Evolutionary conservation across 1,140 invertebrate genomes (phyloP).

Genomic region (Lordiphosa collinella): DNA sequence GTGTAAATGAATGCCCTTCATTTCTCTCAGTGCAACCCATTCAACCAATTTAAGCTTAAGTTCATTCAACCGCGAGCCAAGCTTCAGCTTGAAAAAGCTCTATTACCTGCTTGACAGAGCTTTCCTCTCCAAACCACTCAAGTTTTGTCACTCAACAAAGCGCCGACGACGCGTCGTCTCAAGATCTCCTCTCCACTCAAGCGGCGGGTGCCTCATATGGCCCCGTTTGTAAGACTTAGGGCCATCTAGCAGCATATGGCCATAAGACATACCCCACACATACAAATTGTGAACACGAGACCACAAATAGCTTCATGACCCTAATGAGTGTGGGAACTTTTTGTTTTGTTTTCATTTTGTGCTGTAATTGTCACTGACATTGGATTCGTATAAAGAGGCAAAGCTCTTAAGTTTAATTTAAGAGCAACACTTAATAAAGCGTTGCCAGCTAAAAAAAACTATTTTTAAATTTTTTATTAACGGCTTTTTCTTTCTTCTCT

Average conservation of each 20-base stretch:
- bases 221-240: conserved; percentile 20
- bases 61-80: conserved; percentile 55
- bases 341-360: conserved; percentile 6
- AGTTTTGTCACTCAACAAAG: conserved; percentile 26
- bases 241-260: conserved; percentile 1
- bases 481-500: conserved; percentile 3
- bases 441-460: conserved; percentile 31
- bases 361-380: conserved; percentile 14
- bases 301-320: conserved; percentile 50
- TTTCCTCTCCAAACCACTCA: conserved; percentile 41
- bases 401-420: conserved; percentile 41
- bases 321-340: conserved; percentile 71
- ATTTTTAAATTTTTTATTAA: conserved; percentile 24
- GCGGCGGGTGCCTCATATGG: conserved; percentile 1
- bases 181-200: conserved; percentile 43
- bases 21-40: conserved; percentile 1
- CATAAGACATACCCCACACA: conserved; percentile 7
- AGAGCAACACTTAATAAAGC: conserved; percentile 30
- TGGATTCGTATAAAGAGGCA: neutral
- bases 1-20: no score
- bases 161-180: conserved; percentile 41
- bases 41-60: conserved; percentile 16
- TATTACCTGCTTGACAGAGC: conserved; percentile 31
- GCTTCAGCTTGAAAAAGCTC: conserved; percentile 38
- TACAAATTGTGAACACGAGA: conserved; percentile 68